Base-by-base conservation (phyloP, 2,888 invertebrate species). In the Piscicola geometra region DNA sequence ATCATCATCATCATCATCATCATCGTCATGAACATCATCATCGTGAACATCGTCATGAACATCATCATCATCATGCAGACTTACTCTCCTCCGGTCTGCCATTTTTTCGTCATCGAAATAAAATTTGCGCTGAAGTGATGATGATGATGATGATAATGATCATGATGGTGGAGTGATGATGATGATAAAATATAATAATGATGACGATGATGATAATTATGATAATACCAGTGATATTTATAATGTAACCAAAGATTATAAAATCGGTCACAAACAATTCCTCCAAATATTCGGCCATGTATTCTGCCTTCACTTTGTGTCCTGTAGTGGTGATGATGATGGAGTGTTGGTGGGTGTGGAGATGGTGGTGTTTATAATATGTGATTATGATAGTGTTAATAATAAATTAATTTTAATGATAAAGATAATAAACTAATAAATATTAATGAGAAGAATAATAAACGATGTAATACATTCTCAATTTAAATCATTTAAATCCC, bases 301-400 rank as follows among this genome's bases (percentile, higher is more conserved):
- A 91, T 86, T 94, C 94, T 56, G 96, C 92, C 82, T 93, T 90
- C 81, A 95, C 92, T 85, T 94, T 93, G 86, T 97, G 95, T 79
- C 95, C 86, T 86, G 82, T 75, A 83, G 82, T 68, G 60, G 1
- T 21, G 28, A 66, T 12, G n/a, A 66, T 15, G 28, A 66, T 12
- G n/a, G 30, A 9, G n/a, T 30, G 25, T 12, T 66, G 30, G n/a
- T 30, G 9, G 9, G 9, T 15, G 25, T 15, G 15, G 66, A 28
- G n/a, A 66, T 28, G n/a, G n/a, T 66, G 30, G 9, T 28, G n/a
- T n/a, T n/a, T 15, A 35, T 15, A 69, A 69, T 32, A 33, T 30
- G 30, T 30, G 35, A n/a, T 21, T 28, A 66, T 66, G 21, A 21
- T 15, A 25, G 15, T 15, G 21, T 18, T 66, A 18, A 71, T 15